These are phyloP conservation scores for Odocoileus virginianus DNA, from an alignment of 2,113 vertebrate genomes.

Conservation along the genomic window DNA sequence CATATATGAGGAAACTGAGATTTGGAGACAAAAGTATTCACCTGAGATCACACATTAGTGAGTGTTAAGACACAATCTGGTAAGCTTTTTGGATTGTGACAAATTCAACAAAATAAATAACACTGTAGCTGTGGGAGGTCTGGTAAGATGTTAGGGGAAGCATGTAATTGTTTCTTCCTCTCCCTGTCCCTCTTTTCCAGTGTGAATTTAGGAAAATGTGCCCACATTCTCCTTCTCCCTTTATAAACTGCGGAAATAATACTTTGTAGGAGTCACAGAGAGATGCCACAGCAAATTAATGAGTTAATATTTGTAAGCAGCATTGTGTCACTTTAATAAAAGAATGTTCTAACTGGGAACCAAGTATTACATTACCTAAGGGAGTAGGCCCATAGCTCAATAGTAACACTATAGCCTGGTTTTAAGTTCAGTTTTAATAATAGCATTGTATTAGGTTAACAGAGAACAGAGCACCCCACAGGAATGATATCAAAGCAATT, in stretches of 20 bases:
- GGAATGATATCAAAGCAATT: constrained; percentile 42
- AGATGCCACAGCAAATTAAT: constrained; percentile 31
- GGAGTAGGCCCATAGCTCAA: neutral
- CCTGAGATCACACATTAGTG: neutral
- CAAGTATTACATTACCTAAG: neutral
- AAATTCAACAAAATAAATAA: neutral
- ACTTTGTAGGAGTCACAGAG: neutral
- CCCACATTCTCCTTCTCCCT: neutral
- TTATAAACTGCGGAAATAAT: neutral
- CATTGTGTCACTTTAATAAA: constrained; percentile 27
- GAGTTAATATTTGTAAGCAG: constrained; percentile 57
- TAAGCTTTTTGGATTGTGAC: neutral
- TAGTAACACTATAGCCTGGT: neutral
- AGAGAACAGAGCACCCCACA: constrained; percentile 28
- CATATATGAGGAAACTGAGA: neutral
- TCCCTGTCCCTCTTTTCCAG: neutral
- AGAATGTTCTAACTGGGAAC: neutral
- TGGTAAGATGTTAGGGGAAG: neutral
- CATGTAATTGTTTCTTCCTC: neutral
- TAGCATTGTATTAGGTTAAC: constrained; percentile 5
- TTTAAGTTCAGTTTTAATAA: constrained; percentile 53
- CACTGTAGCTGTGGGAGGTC: neutral
- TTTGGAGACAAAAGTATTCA: neutral
- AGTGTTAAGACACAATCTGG: neutral
- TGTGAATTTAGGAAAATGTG: constrained; percentile 7